phyloP scores from a whole-genome alignment of 2,113 vertebrate genomes.

The Mugil cephalus region DNA sequence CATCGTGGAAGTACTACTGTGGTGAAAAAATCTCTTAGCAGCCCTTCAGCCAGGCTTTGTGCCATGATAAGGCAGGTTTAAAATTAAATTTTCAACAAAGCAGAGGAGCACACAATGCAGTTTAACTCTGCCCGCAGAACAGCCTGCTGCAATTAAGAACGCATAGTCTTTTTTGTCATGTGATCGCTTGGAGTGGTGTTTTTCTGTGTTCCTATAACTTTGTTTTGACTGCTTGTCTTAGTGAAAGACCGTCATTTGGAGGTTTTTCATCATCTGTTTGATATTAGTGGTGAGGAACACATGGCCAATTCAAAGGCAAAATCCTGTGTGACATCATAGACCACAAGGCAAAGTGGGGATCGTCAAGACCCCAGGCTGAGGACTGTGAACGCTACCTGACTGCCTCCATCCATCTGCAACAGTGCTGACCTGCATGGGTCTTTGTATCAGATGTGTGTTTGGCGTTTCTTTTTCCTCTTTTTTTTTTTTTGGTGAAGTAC shows the following conservation, averaged over 20 bases:
- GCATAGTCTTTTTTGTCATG: conserved; percentile 70
- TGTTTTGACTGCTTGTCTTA: conserved; percentile 87
- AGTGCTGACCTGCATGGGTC: conserved; percentile 15
- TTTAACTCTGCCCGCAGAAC: conserved; percentile 50
- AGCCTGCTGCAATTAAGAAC: conserved; percentile 76
- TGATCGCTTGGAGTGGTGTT: conserved; percentile 74
- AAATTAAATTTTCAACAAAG: conserved; percentile 46
- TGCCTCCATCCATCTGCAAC: conserved; percentile 55
- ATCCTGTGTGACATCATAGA: conserved; percentile 85
- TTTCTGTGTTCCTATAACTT: conserved; percentile 83
- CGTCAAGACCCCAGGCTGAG: conserved; percentile 72
- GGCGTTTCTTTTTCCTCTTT: background rate
- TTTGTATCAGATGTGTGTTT: conserved; percentile 8
- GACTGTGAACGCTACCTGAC: conserved; percentile 76
- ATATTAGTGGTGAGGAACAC: conserved; percentile 88
- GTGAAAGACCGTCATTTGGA: conserved; percentile 85
- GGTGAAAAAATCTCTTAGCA: conserved; percentile 26
- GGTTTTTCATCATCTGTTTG: conserved; percentile 87
- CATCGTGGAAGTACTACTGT: conserved; percentile 52
- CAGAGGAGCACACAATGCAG: conserved; percentile 41
- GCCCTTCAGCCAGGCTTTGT: background rate
- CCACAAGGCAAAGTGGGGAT: conserved; percentile 81
- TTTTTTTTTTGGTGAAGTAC: background rate
- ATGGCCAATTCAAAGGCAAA: conserved; percentile 86
- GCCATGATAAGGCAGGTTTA: conserved; percentile 14